These are phyloP conservation scores for Leptatherina wallacei DNA, from an alignment of 2,797 vertebrate species.

Conservation along the genomic window DNA sequence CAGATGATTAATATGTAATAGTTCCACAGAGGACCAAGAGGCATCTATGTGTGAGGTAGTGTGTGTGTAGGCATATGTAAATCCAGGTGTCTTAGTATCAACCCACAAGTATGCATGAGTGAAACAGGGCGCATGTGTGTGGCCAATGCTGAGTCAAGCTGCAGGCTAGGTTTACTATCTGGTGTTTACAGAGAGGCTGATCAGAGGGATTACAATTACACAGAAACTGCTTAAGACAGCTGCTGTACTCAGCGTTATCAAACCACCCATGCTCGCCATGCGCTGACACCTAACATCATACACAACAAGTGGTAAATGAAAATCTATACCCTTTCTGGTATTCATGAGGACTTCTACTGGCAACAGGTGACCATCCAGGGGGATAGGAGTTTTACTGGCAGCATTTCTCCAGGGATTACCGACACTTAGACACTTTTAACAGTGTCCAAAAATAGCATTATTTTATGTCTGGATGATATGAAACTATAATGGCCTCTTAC, in stretches of 20 bases:
- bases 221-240: conserved; percentile 69
- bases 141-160: conserved; percentile 43
- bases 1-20: conserved; percentile 22
- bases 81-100: conserved; percentile 27
- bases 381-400: conserved; percentile 33
- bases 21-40: conserved; percentile 3
- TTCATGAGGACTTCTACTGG: conserved; percentile 39
- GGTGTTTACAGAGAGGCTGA: conserved; percentile 68
- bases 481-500: too few species aligned
- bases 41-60: neutral
- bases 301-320: conserved; percentile 52
- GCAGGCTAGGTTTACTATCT: conserved; percentile 68
- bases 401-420: conserved; percentile 26
- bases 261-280: conserved; percentile 53
- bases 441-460: too few species aligned
- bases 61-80: neutral
- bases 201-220: conserved; percentile 75
- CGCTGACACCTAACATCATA: conserved; percentile 52
- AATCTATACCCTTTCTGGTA: conserved; percentile 43
- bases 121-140: conserved; percentile 12
- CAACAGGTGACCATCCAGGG: conserved; percentile 58
- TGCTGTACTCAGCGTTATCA: conserved; percentile 67
- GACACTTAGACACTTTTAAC: conserved; percentile 7
- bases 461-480: too few species aligned
- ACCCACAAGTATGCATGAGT: conserved; percentile 4